Percentiles rank a stretch among this genome's conserved stretches.
Evolutionary conservation across 2,888 invertebrate species (phyloP).

Genomic region (Phaedon cochleariae): DNA sequence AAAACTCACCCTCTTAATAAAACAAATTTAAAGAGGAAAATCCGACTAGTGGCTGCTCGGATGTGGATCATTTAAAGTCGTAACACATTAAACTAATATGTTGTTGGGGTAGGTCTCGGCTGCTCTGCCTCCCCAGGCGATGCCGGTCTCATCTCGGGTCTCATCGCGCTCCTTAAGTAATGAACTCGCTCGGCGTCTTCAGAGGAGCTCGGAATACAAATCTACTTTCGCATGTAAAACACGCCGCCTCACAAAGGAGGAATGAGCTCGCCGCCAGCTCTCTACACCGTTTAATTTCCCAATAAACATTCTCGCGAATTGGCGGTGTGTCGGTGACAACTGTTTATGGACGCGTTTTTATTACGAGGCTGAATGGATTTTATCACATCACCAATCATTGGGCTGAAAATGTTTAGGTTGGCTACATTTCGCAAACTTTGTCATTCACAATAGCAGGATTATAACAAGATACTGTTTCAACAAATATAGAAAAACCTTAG

Average conservation of each 20-base stretch:
- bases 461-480: too few relatives aligned
- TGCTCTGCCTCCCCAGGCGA: slow-evolving; percentile 49
- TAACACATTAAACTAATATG: slow-evolving; percentile 59
- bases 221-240: slow-evolving; percentile 51
- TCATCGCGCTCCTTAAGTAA: slow-evolving; percentile 58
- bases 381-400: too few relatives aligned
- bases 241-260: slow-evolving; percentile 24
- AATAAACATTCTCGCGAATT: too few relatives aligned
- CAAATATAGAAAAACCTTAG: too few relatives aligned
- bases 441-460: too few relatives aligned
- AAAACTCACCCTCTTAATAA: slow-evolving; percentile 37
- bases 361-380: background rate
- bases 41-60: slow-evolving; percentile 33
- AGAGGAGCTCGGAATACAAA: slow-evolving; percentile 49
- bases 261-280: background rate
- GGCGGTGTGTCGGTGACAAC: too few relatives aligned
- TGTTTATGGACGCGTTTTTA: background rate
- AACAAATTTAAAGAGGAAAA: slow-evolving; percentile 38
- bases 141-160: slow-evolving; percentile 52
- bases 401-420: too few relatives aligned
- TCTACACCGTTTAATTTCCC: too few relatives aligned
- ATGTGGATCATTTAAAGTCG: slow-evolving; percentile 48
- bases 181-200: slow-evolving; percentile 48
- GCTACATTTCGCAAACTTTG: too few relatives aligned
- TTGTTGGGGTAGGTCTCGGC: slow-evolving; percentile 56